These are phyloP conservation scores for Eutolmus rufibarbis DNA, from an alignment of 2,888 invertebrate species.

Conservation along the genomic window DNA sequence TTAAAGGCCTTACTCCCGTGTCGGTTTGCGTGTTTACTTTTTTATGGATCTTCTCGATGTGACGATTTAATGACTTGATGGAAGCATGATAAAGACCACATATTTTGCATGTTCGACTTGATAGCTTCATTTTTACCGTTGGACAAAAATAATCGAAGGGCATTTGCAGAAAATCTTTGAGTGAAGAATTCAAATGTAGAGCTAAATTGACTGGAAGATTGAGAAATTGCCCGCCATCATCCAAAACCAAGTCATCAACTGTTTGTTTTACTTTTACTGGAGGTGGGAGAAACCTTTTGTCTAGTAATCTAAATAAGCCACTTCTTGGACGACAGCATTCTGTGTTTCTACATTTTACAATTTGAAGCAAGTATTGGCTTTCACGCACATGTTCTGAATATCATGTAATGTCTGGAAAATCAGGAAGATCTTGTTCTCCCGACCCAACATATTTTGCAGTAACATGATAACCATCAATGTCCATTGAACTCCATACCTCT, in stretches of 20 bases:
- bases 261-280: constrained; percentile 37
- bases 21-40: constrained; percentile 41
- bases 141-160: constrained; percentile 21
- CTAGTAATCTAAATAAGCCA: constrained; percentile 31
- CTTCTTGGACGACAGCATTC: constrained; percentile 34
- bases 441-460: constrained; percentile 36
- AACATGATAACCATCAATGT: constrained; percentile 40
- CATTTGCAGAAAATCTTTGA: constrained; percentile 39
- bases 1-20: constrained; percentile 29
- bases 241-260: constrained; percentile 25
- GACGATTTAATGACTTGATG: constrained; percentile 41
- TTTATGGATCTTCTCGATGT: constrained; percentile 42
- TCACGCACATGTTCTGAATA: constrained; percentile 17
- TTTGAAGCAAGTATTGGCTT: constrained; percentile 16
- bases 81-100: constrained; percentile 41
- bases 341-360: constrained; percentile 18
- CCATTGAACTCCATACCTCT: constrained; percentile 32
- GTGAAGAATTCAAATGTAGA: not conserved
- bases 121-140: not conserved
- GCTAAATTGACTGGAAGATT: constrained; percentile 36
- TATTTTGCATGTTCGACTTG: constrained; percentile 34
- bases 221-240: not conserved
- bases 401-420: constrained; percentile 40
- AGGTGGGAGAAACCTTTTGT: constrained; percentile 40
- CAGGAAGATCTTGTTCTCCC: constrained; percentile 41